Evolutionary conservation across 2,888 invertebrate species (phyloP).

Genomic region (Platypus cylindrus): DNA sequence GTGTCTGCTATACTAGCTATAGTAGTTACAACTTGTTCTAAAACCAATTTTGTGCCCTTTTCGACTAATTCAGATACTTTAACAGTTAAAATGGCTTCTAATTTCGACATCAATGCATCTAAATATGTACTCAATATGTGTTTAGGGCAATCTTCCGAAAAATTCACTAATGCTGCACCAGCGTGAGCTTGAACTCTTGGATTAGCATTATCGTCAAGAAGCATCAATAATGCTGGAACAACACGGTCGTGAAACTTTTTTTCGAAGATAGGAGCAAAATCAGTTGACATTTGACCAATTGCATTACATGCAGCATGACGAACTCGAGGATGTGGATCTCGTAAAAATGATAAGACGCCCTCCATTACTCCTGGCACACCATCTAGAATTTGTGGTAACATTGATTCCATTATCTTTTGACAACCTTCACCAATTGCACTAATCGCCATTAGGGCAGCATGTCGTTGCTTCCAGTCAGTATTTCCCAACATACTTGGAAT

Average conservation of each 20-base stretch:
- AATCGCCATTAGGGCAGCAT: conserved; percentile 97
- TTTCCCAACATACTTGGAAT: conserved; percentile 80
- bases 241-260: conserved; percentile 96
- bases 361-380: conserved; percentile 49
- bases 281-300: conserved; percentile 96
- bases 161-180: conserved; percentile 92
- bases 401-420: conserved; percentile 93
- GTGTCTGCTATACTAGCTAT: conserved; percentile 98
- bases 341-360: conserved; percentile 28
- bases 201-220: conserved; percentile 81
- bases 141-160: conserved; percentile 98
- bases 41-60: conserved; percentile 87
- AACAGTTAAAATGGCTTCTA: conserved; percentile 76
- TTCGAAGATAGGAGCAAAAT: conserved; percentile 93
- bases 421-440: conserved; percentile 98
- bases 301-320: conserved; percentile 98
- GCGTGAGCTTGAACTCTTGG: conserved; percentile 87
- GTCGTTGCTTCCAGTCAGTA: conserved; percentile 76
- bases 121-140: conserved; percentile 82
- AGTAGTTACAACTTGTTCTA: conserved; percentile 98
- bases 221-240: conserved; percentile 76
- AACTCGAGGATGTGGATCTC: conserved; percentile 61
- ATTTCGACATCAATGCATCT: conserved; percentile 79
- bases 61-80: conserved; percentile 93
- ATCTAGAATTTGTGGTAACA: conserved; percentile 85